Evolutionary conservation across 2,797 vertebrate genomes (phyloP).

Genomic region (Triplophysa yarkandensis): DNA sequence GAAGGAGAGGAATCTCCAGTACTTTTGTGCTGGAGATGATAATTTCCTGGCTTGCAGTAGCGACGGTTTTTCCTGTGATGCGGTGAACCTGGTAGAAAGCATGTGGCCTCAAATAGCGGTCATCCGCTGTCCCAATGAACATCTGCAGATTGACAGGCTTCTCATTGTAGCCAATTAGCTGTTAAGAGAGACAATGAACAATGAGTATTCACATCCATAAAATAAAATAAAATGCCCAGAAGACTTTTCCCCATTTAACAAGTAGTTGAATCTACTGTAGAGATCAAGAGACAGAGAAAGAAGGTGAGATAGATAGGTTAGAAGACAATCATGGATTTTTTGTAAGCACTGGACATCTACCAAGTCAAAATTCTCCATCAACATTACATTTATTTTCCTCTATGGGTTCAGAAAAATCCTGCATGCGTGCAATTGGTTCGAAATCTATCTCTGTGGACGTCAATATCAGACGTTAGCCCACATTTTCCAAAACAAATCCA

Average conservation of each 20-base stretch:
- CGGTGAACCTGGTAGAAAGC: constrained; percentile 99
- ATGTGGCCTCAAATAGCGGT: constrained; percentile 94
- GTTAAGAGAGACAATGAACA: constrained; percentile 46
- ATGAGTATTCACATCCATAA: constrained; percentile 1
- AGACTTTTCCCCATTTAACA: no score
- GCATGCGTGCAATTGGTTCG: constrained; percentile 35
- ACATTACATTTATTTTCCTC: constrained; percentile 45
- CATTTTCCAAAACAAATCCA: constrained; percentile 37
- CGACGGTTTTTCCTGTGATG: constrained; percentile 98
- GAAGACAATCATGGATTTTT: constrained; percentile 49
- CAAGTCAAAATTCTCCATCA: constrained; percentile 17
- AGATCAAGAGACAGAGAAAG: background rate
- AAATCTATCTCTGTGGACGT: constrained; percentile 41
- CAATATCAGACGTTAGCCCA: constrained; percentile 39
- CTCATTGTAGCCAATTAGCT: constrained; percentile 95
- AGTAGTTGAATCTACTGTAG: background rate
- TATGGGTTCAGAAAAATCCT: constrained; percentile 49
- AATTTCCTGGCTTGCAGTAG: constrained; percentile 97
- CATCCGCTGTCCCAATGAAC: constrained; percentile 98
- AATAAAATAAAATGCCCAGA: no score
- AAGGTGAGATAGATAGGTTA: background rate
- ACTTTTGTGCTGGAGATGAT: constrained; percentile 94
- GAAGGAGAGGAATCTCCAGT: constrained; percentile 95
- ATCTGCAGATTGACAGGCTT: constrained; percentile 97
- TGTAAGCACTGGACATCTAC: constrained; percentile 51